phyloP scores from a whole-genome alignment of 2,888 invertebrate species.

The Leptogaster cylindrica region DNA sequence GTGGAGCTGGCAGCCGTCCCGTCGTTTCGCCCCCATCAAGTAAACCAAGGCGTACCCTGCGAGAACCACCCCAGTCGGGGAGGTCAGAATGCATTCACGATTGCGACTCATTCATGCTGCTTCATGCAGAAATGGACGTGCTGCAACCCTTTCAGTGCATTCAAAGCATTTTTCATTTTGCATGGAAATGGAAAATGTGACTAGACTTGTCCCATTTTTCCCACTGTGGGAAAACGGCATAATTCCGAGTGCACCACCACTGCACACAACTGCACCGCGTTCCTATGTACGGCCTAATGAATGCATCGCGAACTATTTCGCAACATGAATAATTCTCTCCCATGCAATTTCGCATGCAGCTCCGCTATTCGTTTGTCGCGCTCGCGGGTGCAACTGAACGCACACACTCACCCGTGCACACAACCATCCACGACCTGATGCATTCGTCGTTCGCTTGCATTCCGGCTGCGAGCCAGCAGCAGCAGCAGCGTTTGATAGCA shows the following conservation, averaged over 20 bases:
- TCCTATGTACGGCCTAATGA: conserved; percentile 31
- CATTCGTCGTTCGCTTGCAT: background rate
- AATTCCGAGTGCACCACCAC: background rate
- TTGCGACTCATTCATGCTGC: conserved; percentile 32
- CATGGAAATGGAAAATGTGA: conserved; percentile 38
- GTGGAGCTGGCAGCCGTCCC: background rate
- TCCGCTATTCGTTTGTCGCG: background rate
- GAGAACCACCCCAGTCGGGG: conserved; percentile 4
- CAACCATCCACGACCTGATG: background rate
- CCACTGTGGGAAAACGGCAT: conserved; percentile 22
- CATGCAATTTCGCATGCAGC: conserved; percentile 33
- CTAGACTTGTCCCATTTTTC: conserved; percentile 37
- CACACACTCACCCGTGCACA: background rate
- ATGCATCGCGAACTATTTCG: conserved; percentile 32
- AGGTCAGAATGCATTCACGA: conserved; percentile 4
- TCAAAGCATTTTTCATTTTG: conserved; percentile 27
- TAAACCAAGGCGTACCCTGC: background rate
- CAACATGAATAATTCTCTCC: conserved; percentile 38
- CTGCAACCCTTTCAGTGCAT: conserved; percentile 36
- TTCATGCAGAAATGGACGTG: conserved; percentile 37
- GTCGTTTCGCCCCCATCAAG: background rate
- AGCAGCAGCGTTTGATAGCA: conserved; percentile 1
- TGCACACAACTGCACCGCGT: background rate
- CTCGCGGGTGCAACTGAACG: conserved; percentile 3
- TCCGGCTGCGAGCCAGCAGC: background rate